These are phyloP conservation scores for Procavia capensis DNA, from an alignment of 2,113 vertebrate species.

Conservation along the genomic window DNA sequence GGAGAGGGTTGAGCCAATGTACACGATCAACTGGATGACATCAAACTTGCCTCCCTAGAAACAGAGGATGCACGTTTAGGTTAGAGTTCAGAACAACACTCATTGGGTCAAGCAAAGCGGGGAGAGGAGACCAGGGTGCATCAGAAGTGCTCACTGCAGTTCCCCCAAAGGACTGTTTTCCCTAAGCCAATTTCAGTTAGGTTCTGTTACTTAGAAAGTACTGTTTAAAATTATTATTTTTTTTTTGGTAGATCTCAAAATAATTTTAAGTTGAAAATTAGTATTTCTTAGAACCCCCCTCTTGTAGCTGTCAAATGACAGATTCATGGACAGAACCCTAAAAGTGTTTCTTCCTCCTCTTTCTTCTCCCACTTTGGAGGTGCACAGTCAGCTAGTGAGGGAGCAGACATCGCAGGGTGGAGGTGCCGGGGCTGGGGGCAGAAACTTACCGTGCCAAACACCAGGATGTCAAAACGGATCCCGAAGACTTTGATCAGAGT, in stretches of 20 bases:
- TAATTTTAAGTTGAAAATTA: constrained; percentile 8
- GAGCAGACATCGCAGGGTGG: neutral
- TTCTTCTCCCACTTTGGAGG: neutral
- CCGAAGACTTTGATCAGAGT: constrained; percentile 92
- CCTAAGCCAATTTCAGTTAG: neutral
- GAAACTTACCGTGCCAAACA: constrained; percentile 90
- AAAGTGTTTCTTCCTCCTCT: neutral
- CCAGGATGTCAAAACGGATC: constrained; percentile 93
- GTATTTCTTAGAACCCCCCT: neutral
- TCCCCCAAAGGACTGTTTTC: fast-evolving
- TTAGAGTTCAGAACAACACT: neutral
- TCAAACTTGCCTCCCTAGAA: constrained; percentile 90
- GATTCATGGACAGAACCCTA: neutral
- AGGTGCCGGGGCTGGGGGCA: neutral
- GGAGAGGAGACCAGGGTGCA: neutral
- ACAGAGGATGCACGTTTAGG: constrained; percentile 35
- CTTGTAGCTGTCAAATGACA: neutral
- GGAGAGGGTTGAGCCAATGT: constrained; percentile 91
- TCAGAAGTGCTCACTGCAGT: neutral
- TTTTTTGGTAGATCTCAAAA: neutral
- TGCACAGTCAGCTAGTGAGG: neutral
- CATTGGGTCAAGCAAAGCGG: neutral
- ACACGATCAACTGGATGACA: constrained; percentile 88
- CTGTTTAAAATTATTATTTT: neutral
- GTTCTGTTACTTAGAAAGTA: constrained; percentile 8